Evolutionary conservation across 2,888 invertebrate genomes (phyloP), one percentile per base, ranked within the genome.

Genomic region (Eupelmus urozonus): DNA sequence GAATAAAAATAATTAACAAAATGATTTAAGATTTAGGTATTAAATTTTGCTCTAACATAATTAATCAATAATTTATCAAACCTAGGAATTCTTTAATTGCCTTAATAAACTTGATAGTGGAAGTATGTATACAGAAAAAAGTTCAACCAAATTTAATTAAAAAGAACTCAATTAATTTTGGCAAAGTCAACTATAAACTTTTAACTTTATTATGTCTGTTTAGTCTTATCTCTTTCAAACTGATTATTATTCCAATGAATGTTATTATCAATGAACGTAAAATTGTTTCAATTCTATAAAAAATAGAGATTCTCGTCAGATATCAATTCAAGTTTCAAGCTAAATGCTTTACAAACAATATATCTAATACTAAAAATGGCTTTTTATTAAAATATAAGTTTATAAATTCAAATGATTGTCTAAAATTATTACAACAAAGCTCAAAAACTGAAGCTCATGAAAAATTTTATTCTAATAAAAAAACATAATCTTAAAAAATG

Each of bases 101-200:
- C 29, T 71, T 34, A n/a, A 55, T 62, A 16, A 71, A 67, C 23
- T 49, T 55, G 66, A 27, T 63, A 70, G 66, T 60, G 55, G 51
- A 76, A 75, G 42, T 78, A 65, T 75, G 51, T 49, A 42, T 51
- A 59, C 59, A 78, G 18, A 65, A 74, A 49, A 72, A 79, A 67
- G 79, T 79, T 79, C 27, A 76, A 79, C 79, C 34, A 75, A 79
- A 72, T 79, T 79, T 72, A 79, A 79, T 79, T 76, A 79, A 78
- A 55, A 75, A 75, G 78, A 78, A 70, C 70, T 73, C 20, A 51
- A 66, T 23, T 45, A n/a, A n/a, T 20, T 45, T 9, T n/a, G n/a
- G 51, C 5, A 65, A n/a, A 65, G 5, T 45, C 13, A 16, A 45
- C 16, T 13, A 7, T 45, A 13, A 45, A 9, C 13, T 45, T 45